A percentile compares a stretch with the other conserved stretches of the same genome.
Conservation (phyloP, 2,888 invertebrate genomes). For the Acleris cristana region DNA sequence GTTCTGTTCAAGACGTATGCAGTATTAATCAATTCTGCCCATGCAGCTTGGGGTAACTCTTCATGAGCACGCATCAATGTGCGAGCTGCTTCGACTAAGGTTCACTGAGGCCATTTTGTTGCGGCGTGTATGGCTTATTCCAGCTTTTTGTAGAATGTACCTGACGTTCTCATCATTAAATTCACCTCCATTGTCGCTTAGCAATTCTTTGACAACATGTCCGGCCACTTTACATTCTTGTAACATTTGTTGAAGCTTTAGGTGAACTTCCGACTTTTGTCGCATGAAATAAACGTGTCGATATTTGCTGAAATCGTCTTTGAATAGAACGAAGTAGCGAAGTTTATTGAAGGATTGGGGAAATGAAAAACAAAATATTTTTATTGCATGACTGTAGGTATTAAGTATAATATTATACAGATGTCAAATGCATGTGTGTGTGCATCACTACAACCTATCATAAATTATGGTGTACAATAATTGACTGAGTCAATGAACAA, state of each 20-base stretch:
- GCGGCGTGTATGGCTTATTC: conserved; percentile 12
- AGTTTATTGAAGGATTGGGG: not conserved
- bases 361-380: too few relatives aligned
- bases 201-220: not conserved
- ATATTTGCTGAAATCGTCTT: conserved; percentile 13
- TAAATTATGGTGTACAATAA: too few relatives aligned
- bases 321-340: not conserved
- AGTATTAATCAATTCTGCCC: not conserved
- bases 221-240: not conserved
- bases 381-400: too few relatives aligned
- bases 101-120: conserved; percentile 8
- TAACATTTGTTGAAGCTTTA: conserved; percentile 3
- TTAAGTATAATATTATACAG: too few relatives aligned
- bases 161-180: conserved; percentile 5
- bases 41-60: conserved; percentile 6
- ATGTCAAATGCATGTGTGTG: too few relatives aligned
- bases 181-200: not conserved
- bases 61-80: conserved; percentile 14
- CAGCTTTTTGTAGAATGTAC: not conserved
- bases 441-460: too few relatives aligned
- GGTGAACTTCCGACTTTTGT: conserved; percentile 14
- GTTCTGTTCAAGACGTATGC: conserved; percentile 10
- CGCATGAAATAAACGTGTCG: not conserved
- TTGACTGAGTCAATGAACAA: conserved; percentile 32
- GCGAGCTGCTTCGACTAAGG: conserved; percentile 11